A percentile compares a stretch with the other conserved stretches of the same genome.
These are phyloP conservation scores for Trichopria drosophilae DNA, from an alignment of 2,888 invertebrate genomes.

Conservation along the genomic window DNA sequence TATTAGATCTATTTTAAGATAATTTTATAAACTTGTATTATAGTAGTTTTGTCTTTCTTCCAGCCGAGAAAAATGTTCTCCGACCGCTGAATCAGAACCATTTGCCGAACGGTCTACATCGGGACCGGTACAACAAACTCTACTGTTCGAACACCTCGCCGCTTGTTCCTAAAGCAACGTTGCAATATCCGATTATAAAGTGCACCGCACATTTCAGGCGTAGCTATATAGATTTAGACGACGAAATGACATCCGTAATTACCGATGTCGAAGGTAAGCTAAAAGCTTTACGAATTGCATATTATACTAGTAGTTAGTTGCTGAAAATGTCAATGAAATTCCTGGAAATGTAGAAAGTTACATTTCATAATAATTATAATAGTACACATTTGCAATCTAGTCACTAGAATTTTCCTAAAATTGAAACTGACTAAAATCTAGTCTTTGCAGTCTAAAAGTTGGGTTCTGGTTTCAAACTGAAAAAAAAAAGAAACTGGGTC, in stretches of 20 bases:
- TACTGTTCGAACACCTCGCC: slow-evolving; percentile 47
- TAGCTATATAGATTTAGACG: slow-evolving; percentile 71
- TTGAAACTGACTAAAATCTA: no score
- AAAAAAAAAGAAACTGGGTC: no score
- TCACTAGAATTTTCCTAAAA: no score
- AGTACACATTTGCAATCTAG: no score
- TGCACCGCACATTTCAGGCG: slow-evolving; percentile 70
- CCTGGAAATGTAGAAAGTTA: no score
- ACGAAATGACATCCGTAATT: slow-evolving; percentile 71
- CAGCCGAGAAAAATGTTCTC: slow-evolving; percentile 54
- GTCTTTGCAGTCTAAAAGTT: no score
- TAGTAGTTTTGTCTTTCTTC: slow-evolving; percentile 16
- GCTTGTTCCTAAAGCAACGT: slow-evolving; percentile 51
- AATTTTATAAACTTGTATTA: background rate
- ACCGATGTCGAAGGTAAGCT: slow-evolving; percentile 71
- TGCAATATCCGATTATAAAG: slow-evolving; percentile 58
- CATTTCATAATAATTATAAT: no score
- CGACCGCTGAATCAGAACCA: slow-evolving; percentile 57
- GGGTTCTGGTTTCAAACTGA: no score
- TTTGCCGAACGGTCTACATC: slow-evolving; percentile 47
- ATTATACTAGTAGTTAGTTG: background rate
- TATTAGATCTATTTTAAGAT: background rate
- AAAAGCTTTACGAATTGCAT: slow-evolving; percentile 1
- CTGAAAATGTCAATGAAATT: no score
- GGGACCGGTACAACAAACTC: slow-evolving; percentile 48